Evolutionary conservation across 2,888 invertebrate species (phyloP).

Genomic region (Dinocampus coccinellae): DNA sequence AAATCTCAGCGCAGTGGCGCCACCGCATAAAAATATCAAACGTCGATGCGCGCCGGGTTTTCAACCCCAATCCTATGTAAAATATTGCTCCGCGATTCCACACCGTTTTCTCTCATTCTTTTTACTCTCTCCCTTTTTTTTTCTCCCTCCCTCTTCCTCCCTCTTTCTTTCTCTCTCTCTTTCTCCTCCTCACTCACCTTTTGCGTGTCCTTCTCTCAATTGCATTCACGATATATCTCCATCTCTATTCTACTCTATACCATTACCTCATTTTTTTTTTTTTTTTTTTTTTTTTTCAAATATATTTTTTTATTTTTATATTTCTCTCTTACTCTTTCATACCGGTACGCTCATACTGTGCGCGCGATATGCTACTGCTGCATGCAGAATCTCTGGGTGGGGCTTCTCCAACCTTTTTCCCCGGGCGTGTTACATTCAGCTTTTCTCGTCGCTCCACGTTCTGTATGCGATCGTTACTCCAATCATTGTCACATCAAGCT

Average conservation of each 20-base stretch:
- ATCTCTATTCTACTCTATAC: no score
- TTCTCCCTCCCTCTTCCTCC: slow-evolving; percentile 27
- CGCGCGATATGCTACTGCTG: not conserved
- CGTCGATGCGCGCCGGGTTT: slow-evolving; percentile 64
- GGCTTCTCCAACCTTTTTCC: slow-evolving; percentile 24
- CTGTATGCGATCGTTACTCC: slow-evolving; percentile 15
- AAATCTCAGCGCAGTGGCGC: slow-evolving; percentile 65
- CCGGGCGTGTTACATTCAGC: slow-evolving; percentile 14
- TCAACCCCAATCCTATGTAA: slow-evolving; percentile 65
- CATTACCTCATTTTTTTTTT: not conserved
- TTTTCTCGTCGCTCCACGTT: not conserved
- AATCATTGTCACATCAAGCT: slow-evolving; percentile 16
- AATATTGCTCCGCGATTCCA: slow-evolving; percentile 64
- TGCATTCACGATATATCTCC: no score
- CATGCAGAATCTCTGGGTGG: slow-evolving; percentile 31
- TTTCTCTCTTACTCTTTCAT: slow-evolving; percentile 18
- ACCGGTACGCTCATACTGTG: slow-evolving; percentile 16
- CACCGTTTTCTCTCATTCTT: slow-evolving; percentile 27
- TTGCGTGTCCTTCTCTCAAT: no score
- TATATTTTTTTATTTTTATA: not conserved
- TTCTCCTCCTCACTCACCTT: not conserved
- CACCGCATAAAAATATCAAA: slow-evolving; percentile 69
- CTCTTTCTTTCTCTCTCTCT: not conserved
- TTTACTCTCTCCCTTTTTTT: slow-evolving; percentile 33
- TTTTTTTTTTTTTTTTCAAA: no score